These are phyloP conservation scores for Prosapia bicincta DNA, from an alignment of 2,888 invertebrate genomes.

Conservation along the genomic window DNA sequence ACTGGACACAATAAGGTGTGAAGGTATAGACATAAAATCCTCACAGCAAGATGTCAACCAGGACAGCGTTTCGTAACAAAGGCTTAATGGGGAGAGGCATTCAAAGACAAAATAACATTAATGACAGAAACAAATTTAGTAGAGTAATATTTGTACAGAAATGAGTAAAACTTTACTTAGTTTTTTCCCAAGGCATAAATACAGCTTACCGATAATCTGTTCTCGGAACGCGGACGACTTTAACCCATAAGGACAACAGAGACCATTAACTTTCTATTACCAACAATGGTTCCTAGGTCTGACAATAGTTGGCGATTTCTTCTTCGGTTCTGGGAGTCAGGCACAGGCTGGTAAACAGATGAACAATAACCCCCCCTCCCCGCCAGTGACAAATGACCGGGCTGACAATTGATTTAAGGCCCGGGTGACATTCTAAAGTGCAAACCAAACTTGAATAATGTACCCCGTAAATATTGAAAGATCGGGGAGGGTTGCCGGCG, in stretches of 20 bases:
- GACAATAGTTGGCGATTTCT: background rate
- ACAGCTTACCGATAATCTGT: background rate
- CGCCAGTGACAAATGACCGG: conserved; percentile 18
- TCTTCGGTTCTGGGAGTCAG: background rate
- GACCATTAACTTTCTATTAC: conserved; percentile 2
- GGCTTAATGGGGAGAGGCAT: too few species aligned
- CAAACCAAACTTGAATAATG: background rate
- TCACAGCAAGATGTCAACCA: too few species aligned
- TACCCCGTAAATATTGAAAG: background rate
- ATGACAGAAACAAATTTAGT: too few species aligned
- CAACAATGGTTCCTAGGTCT: background rate
- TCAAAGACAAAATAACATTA: too few species aligned
- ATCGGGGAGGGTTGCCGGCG: background rate
- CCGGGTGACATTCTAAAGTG: conserved; percentile 11
- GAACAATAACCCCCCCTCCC: background rate
- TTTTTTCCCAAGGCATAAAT: too few species aligned
- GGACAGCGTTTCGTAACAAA: too few species aligned
- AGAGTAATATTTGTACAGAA: too few species aligned
- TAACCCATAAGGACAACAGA: background rate
- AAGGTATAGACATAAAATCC: too few species aligned
- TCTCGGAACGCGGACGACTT: background rate
- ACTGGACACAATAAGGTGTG: too few species aligned
- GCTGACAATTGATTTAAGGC: conserved; percentile 22
- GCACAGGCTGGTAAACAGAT: background rate
- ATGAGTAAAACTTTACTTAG: too few species aligned